Evolutionary conservation across 2,888 invertebrate genomes (phyloP).

Genomic region (Rhyacophila evoluta): DNA sequence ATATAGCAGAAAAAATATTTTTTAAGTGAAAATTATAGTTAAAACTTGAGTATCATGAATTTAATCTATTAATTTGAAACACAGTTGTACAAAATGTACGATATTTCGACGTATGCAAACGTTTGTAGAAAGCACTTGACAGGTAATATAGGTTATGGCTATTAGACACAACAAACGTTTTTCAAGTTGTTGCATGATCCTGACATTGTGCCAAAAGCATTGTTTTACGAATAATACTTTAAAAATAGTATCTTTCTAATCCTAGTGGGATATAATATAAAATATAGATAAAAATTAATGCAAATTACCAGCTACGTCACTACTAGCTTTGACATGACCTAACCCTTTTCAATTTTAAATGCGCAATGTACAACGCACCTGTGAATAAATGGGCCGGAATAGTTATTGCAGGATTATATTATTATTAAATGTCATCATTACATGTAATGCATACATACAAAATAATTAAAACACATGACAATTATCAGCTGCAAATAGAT

Average conservation of each 20-base stretch:
- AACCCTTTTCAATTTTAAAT: not conserved
- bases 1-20: no score
- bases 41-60: no score
- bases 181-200: constrained; percentile 17
- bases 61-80: no score
- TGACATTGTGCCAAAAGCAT: constrained; percentile 4
- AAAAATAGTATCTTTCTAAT: not conserved
- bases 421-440: not conserved
- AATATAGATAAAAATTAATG: constrained; percentile 31
- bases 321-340: constrained; percentile 25
- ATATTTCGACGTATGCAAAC: no score
- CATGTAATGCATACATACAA: not conserved
- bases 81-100: no score
- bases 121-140: not conserved
- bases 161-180: constrained; percentile 13
- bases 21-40: no score
- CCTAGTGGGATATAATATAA: not conserved
- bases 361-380: not conserved
- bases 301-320: constrained; percentile 48
- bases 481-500: constrained; percentile 53
- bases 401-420: not conserved
- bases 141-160: constrained; percentile 6
- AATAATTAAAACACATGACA: constrained; percentile 43
- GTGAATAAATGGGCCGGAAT: not conserved
- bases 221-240: not conserved